These are phyloP conservation scores for Stenodema calcarata DNA, from an alignment of 2,888 invertebrate genomes.

Conservation along the genomic window DNA sequence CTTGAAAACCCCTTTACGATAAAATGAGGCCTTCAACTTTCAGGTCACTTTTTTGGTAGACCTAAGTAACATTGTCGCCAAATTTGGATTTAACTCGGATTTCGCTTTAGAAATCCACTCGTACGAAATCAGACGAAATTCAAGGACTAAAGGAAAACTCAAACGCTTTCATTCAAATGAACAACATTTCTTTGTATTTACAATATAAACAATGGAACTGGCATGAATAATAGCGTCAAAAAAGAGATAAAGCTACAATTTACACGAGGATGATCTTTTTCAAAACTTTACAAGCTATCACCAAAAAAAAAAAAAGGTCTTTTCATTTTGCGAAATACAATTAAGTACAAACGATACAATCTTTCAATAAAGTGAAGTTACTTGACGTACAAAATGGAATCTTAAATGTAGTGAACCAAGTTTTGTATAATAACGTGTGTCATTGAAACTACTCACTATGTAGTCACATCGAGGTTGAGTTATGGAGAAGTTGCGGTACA, in stretches of 20 bases:
- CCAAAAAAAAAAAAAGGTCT: not conserved
- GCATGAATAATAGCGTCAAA: not conserved
- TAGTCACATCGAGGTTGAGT: not conserved
- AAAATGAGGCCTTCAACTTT: no score
- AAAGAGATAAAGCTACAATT: constrained; percentile 4
- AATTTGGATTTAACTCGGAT: no score
- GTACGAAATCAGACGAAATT: no score
- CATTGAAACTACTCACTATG: no score
- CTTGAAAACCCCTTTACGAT: no score
- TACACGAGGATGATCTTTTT: not conserved
- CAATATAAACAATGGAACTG: constrained; percentile 10
- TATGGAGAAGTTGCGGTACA: not conserved
- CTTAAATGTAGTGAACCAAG: not conserved
- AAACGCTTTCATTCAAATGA: not conserved
- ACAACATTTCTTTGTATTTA: constrained; percentile 13
- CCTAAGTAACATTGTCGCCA: no score
- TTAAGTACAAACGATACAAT: not conserved
- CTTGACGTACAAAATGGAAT: not conserved
- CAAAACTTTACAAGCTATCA: not conserved
- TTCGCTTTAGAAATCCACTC: no score
- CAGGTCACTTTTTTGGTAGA: no score
- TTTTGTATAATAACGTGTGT: no score
- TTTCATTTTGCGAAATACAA: not conserved
- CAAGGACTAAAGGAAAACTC: not conserved
- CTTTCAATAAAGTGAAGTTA: not conserved